Percentiles rank a stretch among this genome's conserved stretches.
phyloP scores from a whole-genome alignment of 2,113 vertebrate genomes.

The Anas platyrhynchos region DNA sequence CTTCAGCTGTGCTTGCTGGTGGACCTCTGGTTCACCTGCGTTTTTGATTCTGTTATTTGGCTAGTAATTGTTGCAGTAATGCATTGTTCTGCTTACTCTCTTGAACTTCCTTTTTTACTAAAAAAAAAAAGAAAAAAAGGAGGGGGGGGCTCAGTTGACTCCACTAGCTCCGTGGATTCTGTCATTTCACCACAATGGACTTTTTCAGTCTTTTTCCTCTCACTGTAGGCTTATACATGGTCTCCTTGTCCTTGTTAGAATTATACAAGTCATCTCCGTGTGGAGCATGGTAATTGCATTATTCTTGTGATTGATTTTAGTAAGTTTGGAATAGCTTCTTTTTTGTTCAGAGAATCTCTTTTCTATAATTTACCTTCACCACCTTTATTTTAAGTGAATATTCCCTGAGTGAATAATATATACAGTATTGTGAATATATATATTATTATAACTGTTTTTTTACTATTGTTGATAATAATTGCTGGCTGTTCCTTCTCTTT shows the following conservation, averaged over 20 bases:
- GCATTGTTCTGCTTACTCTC: conserved; percentile 47
- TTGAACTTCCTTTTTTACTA: conserved; percentile 36
- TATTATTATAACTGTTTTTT: background rate
- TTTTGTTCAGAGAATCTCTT: background rate
- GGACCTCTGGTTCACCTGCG: conserved; percentile 28
- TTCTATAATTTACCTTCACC: background rate
- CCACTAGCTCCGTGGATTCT: conserved; percentile 3
- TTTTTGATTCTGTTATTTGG: conserved; percentile 22
- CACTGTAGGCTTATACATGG: background rate
- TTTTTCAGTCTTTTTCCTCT: background rate
- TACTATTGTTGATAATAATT: background rate
- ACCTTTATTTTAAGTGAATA: background rate
- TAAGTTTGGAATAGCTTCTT: background rate
- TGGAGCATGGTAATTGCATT: background rate
- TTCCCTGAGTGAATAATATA: background rate
- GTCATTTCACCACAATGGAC: conserved; percentile 14
- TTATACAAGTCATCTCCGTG: background rate
- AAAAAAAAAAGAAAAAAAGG: background rate
- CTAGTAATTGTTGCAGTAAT: background rate
- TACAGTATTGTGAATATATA: no score
- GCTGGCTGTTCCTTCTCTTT: background rate
- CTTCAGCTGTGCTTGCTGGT: background rate
- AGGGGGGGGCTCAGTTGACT: background rate
- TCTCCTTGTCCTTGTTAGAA: background rate
- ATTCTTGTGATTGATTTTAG: background rate